Evolutionary conservation across 37 sponge, comb jelly and placozoan genomes (phyloP).

Genomic region (Eunapius fragilis): DNA sequence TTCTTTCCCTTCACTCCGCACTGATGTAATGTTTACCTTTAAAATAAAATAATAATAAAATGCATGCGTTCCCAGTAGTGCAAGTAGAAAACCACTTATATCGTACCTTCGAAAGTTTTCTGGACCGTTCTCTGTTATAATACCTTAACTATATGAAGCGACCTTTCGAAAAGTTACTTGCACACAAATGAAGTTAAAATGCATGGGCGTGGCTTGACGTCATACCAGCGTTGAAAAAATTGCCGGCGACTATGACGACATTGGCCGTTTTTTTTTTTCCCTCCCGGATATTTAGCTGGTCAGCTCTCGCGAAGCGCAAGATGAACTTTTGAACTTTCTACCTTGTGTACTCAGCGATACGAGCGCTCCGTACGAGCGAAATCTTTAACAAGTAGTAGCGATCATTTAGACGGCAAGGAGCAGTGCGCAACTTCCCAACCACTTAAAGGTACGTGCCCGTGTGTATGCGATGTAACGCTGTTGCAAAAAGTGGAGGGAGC

Average conservation of each 20-base stretch:
- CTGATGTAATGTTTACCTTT: neutral
- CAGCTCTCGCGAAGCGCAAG: neutral
- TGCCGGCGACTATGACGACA: neutral
- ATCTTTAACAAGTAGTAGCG: neutral
- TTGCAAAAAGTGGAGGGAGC: neutral
- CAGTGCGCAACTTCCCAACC: neutral
- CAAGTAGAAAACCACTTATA: neutral
- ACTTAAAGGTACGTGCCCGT: neutral
- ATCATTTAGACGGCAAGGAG: neutral
- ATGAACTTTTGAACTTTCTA: slow-evolving; percentile 78
- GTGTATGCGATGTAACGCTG: neutral
- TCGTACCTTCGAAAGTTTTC: neutral
- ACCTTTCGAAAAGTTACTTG: neutral
- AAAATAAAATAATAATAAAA: no score
- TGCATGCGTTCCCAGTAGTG: no score
- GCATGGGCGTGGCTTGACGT: neutral
- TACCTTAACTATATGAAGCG: neutral
- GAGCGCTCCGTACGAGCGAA: slow-evolving; percentile 36
- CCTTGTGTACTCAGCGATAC: slow-evolving; percentile 48
- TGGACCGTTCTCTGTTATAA: neutral
- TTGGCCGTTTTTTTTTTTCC: neutral
- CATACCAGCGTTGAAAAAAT: neutral
- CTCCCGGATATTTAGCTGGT: neutral
- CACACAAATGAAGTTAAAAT: neutral
- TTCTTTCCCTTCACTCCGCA: neutral